A percentile compares a stretch with the other conserved stretches of the same genome.
Conservation (phyloP, 1,140 invertebrate species). For the Dreissena polymorpha region DNA sequence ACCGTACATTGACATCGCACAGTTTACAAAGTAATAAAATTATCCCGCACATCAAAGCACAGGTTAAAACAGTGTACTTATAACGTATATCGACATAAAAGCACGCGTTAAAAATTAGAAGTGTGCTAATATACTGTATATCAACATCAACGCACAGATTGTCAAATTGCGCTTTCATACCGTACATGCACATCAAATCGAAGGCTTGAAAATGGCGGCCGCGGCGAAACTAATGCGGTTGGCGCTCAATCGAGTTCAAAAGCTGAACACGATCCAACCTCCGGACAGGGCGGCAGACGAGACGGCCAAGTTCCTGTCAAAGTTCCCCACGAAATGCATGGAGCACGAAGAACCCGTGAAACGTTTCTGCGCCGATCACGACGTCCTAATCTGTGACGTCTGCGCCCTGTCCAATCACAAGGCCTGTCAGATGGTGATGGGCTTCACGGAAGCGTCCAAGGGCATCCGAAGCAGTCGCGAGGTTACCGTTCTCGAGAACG, state of each 20-base stretch:
- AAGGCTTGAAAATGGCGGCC: not conserved
- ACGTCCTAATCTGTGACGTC: conserved; percentile 43
- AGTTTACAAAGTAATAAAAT: no score
- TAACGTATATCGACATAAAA: no score
- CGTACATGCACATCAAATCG: no score
- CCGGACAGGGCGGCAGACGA: conserved; percentile 17
- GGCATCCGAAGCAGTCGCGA: conserved; percentile 13
- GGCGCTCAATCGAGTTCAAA: not conserved
- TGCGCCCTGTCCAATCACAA: conserved; percentile 35
- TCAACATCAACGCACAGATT: no score
- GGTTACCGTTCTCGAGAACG: conserved; percentile 11
- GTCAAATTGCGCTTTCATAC: no score
- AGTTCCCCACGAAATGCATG: conserved; percentile 44
- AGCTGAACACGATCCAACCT: conserved; percentile 15
- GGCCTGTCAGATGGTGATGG: conserved; percentile 4
- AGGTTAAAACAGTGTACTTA: no score
- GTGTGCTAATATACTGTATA: no score
- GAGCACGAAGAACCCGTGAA: conserved; percentile 42
- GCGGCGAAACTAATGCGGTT: not conserved
- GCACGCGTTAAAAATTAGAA: no score
- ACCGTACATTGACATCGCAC: no score
- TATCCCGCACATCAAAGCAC: no score
- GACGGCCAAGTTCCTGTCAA: conserved; percentile 37
- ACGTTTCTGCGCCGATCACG: conserved; percentile 35
- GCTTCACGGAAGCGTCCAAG: conserved; percentile 34